Evolutionary conservation across 2,888 invertebrate species (phyloP), one percentile per base, ranked within the genome.

Genomic region (Thalpophila matura): DNA sequence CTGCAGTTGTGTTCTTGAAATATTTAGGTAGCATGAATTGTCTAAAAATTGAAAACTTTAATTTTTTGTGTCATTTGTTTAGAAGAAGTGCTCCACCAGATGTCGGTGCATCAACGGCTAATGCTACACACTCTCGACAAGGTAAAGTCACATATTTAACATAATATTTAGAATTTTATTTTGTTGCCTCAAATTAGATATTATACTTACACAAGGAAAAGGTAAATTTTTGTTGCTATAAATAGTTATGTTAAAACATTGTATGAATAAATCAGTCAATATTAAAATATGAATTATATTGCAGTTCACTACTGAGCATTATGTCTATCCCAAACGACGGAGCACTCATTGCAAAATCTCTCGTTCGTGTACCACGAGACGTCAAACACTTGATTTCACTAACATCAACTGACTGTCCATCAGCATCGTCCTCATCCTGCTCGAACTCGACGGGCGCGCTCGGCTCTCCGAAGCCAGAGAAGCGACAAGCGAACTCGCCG

Each of bases 381-480:
- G n/a, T n/a, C n/a, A n/a, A n/a, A n/a, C n/a, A n/a, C n/a, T n/a
- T n/a, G n/a, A n/a, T n/a, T n/a, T n/a, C n/a, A n/a, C 20, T 31
- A 24, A 43, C 42, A 31, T 20, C 2, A 45, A 22, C 14, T 2
- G 0, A 24, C 18, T 16, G 1, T 40, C 9, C 46, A 35, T 2
- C 77, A 94, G 94, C 91, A 91, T 97, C 97, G 1, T 97, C 97
- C 10, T 97, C 97, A 4, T 97, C 98, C 1, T 97, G 96, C 70
- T 96, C 96, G 14, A 97, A 97, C 72, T 97, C 97, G 4, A 96
- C 97, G 73, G 96, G 97, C 27, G 97, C 97, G 80, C 92, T 97
- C n/a, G 97, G 98, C 12, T 98, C 98, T 0, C 98, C 98, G 0
- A 98, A 98, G 87, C 98, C 98, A 0, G 98, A 98, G 90, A 98